phyloP scores from a whole-genome alignment of 2,113 vertebrate species.

The Galbula dea region DNA sequence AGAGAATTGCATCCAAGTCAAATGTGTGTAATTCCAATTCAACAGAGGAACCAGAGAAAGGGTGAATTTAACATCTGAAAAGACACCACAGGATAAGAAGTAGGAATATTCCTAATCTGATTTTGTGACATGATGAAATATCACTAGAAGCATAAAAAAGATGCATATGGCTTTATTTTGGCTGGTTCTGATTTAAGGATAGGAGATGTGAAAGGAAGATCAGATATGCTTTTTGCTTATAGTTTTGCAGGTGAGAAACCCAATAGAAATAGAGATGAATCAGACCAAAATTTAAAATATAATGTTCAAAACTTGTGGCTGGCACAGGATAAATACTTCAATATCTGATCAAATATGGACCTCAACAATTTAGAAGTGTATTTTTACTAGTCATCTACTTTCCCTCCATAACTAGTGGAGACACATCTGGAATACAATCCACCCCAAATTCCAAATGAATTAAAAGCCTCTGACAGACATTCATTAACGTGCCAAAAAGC shows the following conservation, averaged over 20 bases:
- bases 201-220: background rate
- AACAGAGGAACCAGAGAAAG: background rate
- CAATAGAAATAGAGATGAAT: background rate
- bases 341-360: background rate
- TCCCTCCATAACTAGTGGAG: background rate
- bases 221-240: background rate
- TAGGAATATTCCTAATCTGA: background rate
- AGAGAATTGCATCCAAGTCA: background rate
- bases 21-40: background rate
- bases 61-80: background rate
- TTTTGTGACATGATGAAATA: background rate
- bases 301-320: background rate
- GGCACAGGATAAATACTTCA: background rate
- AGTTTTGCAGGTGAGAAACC: background rate
- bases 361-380: background rate
- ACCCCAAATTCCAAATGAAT: background rate
- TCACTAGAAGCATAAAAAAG: background rate
- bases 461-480: too few relatives aligned
- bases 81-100: background rate
- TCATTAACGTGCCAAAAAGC: too few relatives aligned
- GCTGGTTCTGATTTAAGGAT: background rate
- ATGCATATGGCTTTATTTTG: background rate
- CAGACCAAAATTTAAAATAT: background rate
- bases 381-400: background rate
- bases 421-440: background rate